phyloP scores from a whole-genome alignment of 2,888 invertebrate species.

The Masnerella sp. region DNA sequence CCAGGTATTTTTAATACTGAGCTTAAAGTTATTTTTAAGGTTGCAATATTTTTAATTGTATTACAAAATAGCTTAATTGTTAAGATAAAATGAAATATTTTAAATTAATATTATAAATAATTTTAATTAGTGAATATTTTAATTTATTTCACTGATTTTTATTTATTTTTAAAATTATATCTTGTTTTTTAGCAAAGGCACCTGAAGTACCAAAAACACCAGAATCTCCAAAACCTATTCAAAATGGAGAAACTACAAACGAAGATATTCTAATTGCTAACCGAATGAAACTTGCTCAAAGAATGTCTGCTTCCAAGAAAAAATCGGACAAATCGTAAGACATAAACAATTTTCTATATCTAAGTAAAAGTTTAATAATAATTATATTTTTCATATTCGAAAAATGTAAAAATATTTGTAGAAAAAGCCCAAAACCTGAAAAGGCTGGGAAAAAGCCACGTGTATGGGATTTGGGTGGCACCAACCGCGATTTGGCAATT shows the following conservation, averaged over 20 bases:
- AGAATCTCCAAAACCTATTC: conserved; percentile 68
- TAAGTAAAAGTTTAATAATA: neutral
- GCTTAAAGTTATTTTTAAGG: too few relatives aligned
- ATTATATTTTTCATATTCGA: neutral
- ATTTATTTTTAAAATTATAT: neutral
- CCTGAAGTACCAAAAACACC: conserved; percentile 76
- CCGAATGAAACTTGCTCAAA: conserved; percentile 88
- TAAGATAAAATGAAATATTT: neutral
- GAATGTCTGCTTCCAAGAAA: conserved; percentile 82
- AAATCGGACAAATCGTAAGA: conserved; percentile 82
- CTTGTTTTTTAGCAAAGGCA: conserved; percentile 65
- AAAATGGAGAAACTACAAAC: conserved; percentile 77
- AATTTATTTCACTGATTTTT: conserved; percentile 9
- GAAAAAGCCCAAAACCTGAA: conserved; percentile 80
- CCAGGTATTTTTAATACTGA: too few relatives aligned
- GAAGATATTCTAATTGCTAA: conserved; percentile 87
- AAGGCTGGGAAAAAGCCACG: conserved; percentile 93
- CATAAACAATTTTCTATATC: neutral
- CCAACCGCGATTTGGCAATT: conserved; percentile 85
- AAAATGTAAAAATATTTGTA: conserved; percentile 63
- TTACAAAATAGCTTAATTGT: too few relatives aligned
- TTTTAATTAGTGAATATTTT: too few relatives aligned
- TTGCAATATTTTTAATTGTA: too few relatives aligned
- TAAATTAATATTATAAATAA: too few relatives aligned
- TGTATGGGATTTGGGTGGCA: conserved; percentile 93